These are phyloP conservation scores for Gobiocypris rarus DNA, from an alignment of 2,113 vertebrate species.

Conservation along the genomic window DNA sequence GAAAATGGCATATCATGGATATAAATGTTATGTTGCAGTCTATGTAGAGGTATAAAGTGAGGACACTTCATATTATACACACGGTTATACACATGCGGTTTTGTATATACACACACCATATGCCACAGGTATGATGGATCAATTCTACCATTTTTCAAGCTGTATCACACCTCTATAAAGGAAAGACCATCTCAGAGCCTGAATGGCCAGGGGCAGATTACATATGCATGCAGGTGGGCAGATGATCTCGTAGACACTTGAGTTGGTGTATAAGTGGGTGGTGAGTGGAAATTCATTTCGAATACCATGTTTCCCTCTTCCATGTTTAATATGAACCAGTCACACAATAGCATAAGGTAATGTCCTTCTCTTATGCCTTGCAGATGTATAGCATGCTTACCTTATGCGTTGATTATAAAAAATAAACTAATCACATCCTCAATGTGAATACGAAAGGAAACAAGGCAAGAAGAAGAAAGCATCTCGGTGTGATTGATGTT, in stretches of 20 bases:
- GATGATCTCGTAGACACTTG: constrained; percentile 38
- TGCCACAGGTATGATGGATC: not conserved
- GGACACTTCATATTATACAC: too few species aligned
- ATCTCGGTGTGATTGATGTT: not conserved
- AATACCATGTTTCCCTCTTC: constrained; percentile 9
- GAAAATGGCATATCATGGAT: too few species aligned
- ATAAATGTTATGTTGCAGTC: too few species aligned
- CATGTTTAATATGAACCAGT: not conserved
- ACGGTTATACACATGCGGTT: too few species aligned
- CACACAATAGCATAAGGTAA: too few species aligned
- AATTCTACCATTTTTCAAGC: not conserved
- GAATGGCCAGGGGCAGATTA: not conserved
- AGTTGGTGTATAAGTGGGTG: constrained; percentile 51
- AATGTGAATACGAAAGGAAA: not conserved
- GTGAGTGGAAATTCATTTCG: not conserved
- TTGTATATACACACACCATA: not conserved
- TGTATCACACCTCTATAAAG: not conserved
- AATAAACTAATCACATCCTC: not conserved
- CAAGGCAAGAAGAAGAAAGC: not conserved
- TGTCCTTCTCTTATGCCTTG: not conserved
- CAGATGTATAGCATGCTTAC: not conserved
- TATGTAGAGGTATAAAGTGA: too few species aligned
- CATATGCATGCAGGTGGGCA: constrained; percentile 45
- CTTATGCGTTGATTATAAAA: not conserved
- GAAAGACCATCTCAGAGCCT: not conserved